phyloP scores from a whole-genome alignment of 2,888 invertebrate genomes.

The Tromatobia lineatoria region DNA sequence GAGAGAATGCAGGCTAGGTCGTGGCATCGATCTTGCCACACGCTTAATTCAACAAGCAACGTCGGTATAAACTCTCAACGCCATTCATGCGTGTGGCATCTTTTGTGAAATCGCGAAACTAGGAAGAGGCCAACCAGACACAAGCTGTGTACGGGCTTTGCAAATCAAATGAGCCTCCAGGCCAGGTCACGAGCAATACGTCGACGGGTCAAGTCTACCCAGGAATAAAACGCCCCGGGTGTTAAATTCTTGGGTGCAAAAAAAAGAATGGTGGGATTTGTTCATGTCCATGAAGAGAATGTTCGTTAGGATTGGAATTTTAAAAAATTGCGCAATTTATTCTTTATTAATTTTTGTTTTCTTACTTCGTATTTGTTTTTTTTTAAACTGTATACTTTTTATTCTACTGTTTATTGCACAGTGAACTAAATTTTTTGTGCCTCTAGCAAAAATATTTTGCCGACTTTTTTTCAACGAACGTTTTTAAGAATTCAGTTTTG shows the following conservation, averaged over 20 bases:
- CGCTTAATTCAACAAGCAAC: conserved; percentile 36
- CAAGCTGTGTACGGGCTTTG: conserved; percentile 8
- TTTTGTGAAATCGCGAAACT: conserved; percentile 48
- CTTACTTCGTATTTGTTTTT: too few relatives aligned
- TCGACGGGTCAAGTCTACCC: not conserved
- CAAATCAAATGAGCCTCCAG: conserved; percentile 42
- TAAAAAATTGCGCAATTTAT: too few relatives aligned
- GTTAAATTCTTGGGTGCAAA: not conserved
- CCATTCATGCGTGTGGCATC: conserved; percentile 59
- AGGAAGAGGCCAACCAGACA: conserved; percentile 16
- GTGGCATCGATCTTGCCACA: conserved; percentile 63
- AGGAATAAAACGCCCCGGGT: conserved; percentile 22
- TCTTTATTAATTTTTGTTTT: too few relatives aligned
- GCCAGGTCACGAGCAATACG: conserved; percentile 47
- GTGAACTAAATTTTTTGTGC: too few relatives aligned
- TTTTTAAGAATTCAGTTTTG: too few relatives aligned
- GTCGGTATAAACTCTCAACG: conserved; percentile 30
- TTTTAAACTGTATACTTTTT: too few relatives aligned
- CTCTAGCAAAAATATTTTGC: too few relatives aligned
- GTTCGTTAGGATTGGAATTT: too few relatives aligned
- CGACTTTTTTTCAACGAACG: too few relatives aligned
- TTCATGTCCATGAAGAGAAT: not conserved
- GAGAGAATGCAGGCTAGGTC: conserved; percentile 46
- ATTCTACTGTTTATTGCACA: too few relatives aligned
- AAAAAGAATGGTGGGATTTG: not conserved